Evolutionary conservation across 2,888 invertebrate genomes (phyloP).

Genomic region (Craniophora ligustri): DNA sequence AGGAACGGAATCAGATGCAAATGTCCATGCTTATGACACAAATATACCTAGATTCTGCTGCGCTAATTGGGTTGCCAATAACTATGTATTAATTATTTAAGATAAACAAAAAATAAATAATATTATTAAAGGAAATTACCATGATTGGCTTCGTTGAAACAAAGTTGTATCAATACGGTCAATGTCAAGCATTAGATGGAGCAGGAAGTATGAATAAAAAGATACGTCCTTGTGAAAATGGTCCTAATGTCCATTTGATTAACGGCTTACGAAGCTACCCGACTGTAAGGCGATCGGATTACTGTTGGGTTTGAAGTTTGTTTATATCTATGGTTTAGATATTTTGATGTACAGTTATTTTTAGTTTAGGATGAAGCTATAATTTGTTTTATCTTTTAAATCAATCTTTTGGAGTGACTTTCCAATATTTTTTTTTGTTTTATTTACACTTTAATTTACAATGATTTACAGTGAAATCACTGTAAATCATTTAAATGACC

Average conservation of each 20-base stretch:
- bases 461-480: no score
- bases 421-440: no score
- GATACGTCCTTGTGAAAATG: conserved; percentile 12
- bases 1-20: no score
- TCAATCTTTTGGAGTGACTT: no score
- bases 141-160: neutral
- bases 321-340: neutral
- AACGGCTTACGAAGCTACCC: conserved; percentile 4
- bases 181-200: conserved; percentile 16
- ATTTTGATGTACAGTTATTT: no score
- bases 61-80: neutral
- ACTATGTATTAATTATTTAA: neutral
- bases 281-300: conserved; percentile 11
- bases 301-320: neutral
- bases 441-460: no score
- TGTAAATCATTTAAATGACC: no score
- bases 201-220: conserved; percentile 7
- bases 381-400: no score
- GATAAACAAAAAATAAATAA: neutral
- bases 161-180: neutral
- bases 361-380: no score
- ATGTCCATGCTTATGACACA: no score
- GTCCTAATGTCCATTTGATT: conserved; percentile 19
- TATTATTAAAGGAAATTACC: neutral
- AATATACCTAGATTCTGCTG: no score